These are phyloP conservation scores for Iphiclides podalirius DNA, from an alignment of 2,888 invertebrate genomes.

Conservation along the genomic window DNA sequence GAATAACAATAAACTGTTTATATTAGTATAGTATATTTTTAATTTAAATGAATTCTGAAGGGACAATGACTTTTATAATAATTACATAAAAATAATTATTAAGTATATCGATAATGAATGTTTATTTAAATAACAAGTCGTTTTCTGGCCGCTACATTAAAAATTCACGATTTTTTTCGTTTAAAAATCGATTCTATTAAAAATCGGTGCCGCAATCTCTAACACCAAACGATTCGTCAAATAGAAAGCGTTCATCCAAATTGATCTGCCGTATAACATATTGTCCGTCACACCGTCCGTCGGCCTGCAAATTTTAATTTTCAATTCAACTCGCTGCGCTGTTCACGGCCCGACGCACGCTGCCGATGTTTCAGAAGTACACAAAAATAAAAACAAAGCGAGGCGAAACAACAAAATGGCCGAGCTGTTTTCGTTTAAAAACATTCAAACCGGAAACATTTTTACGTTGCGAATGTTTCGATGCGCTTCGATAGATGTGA, in stretches of 20 bases:
- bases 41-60: too few species aligned
- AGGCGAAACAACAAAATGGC: constrained; percentile 34
- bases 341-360: constrained; percentile 46
- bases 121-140: too few species aligned
- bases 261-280: constrained; percentile 25
- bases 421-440: constrained; percentile 43
- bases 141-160: too few species aligned
- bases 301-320: constrained; percentile 55
- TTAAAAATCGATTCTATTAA: constrained; percentile 2
- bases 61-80: too few species aligned
- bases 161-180: too few species aligned
- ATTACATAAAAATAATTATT: too few species aligned
- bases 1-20: too few species aligned
- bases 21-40: too few species aligned
- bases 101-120: too few species aligned
- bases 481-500: too few species aligned
- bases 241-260: constrained; percentile 18
- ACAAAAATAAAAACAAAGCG: constrained; percentile 36
- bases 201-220: constrained; percentile 4
- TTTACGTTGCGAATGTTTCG: background rate
- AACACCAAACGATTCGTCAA: constrained; percentile 16
- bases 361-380: constrained; percentile 48
- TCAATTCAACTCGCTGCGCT: constrained; percentile 47
- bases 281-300: constrained; percentile 22
- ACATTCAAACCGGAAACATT: constrained; percentile 22